Base-by-base conservation (phyloP, 2,113 vertebrate species). In the Chlorodrepanis virens region DNA sequence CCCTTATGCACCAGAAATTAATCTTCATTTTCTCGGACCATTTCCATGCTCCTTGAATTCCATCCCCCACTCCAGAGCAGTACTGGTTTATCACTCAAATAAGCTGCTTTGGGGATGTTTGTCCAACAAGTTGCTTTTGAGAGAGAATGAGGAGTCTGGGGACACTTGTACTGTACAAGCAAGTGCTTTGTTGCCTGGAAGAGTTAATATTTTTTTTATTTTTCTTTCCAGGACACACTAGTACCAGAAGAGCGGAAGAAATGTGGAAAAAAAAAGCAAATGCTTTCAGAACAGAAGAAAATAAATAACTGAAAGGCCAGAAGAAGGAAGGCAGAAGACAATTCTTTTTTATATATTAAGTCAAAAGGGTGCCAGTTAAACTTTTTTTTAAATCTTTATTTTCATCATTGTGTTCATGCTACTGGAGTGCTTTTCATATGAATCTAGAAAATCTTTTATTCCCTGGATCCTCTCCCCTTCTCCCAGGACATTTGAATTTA, bases 141-240 rank as follows among this genome's bases (percentile, higher is more conserved):
- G 81, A 88, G 56, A 75, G 11, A 59, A 31, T 45, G 27, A 83
- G 12, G 64, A 54, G 13, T 54, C 50, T 81, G 76, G 53, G 70
- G 52, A 29, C 20, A 27, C n/a, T 87, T 67, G 12, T 19, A 29
- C 80, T 52, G 31, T 86, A 31, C 50, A 35, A 87, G 82, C 64
- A 97, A 80, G 27, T 65, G 10, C 27, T 61, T 69, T 71, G 23
- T 39, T 88, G n/a, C 71, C 45, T 84, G 61, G 47, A 83, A 88
- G 85, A 94, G 63, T 49, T 98, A 88, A 98, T 72, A 85, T 72
- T 24, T 24, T 24, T 24, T 10, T 35, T 77, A 11, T 97, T 90
- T 97, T 84, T 88, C 42, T 97, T 96, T 97, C 76, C 93, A 98
- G 98, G 96, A 97, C 95, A 44, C 98, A 96, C 28, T 98, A 98